Evolutionary conservation across 2,888 invertebrate genomes (phyloP), one percentile per base, ranked within the genome.

Genomic region (Drosophila rellima): DNA sequence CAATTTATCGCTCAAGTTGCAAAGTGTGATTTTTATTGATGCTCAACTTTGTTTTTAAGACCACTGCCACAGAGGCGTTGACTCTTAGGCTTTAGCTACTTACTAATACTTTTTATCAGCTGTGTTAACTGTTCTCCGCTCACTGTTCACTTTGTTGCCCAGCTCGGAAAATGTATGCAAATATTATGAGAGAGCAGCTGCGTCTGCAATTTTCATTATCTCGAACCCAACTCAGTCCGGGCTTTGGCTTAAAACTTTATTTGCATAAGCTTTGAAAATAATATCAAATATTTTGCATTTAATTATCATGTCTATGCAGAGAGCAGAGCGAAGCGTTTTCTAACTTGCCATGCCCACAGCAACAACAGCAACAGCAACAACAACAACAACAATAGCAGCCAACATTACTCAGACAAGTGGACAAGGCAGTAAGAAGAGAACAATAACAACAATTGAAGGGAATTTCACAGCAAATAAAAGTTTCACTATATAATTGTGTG

Each of bases 211-310:
- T 86, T 86, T 81, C 74, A 77, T 77, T 86, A 84, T 85, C 80
- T 80, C 37, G 54, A 18, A 37, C 29, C 55, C 42, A 44, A 47
- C 48, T 20, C 51, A 57, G 68, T 26, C 17, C 40, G 37, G 44
- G 29, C 45, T 57, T 33, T n/a, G 45, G 65, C 75, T 87, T 74
- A 80, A 71, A 69, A 67, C 67, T 70, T 65, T 82, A 87, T 85
- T 87, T 84, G 85, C 87, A 85, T 87, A 85, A 87, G 88, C 88
- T 80, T 76, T 69, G 74, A 80, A 86, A 82, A 82, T 79, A 77
- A 82, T 82, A 82, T 79, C 57, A 88, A 88, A 86, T 85, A 85
- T 88, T 86, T 87, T 82, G 88, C 88, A 84, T 85, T 85, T 85
- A 87, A 87, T 85, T 82, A 85, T 77, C 74, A 61, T 67, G 72